A percentile compares a stretch with the other conserved stretches of the same genome.
Evolutionary conservation across 2,113 vertebrate species (phyloP).

Genomic region (Corydoras sp.): DNA sequence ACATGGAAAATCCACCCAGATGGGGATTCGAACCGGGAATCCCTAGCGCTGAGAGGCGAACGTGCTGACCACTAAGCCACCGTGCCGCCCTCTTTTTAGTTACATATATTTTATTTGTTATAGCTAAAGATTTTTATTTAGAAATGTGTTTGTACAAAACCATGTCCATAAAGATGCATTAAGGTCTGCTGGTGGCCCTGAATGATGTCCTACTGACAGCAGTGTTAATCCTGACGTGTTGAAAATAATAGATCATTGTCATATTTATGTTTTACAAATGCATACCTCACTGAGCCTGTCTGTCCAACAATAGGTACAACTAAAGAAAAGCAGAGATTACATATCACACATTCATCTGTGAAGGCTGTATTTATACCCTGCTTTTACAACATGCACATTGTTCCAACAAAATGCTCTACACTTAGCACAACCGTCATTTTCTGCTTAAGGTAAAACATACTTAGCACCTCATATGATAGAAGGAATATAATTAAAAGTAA

Average conservation of each 20-base stretch:
- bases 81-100: too few relatives aligned
- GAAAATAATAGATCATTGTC: neutral
- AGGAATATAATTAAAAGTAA: too few relatives aligned
- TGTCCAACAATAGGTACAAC: neutral
- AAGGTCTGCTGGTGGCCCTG: neutral
- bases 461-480: too few relatives aligned
- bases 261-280: neutral
- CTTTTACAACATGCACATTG: neutral
- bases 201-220: neutral
- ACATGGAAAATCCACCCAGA: too few relatives aligned
- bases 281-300: neutral
- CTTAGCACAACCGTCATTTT: too few relatives aligned
- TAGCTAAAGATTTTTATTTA: too few relatives aligned
- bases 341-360: neutral
- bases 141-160: too few relatives aligned
- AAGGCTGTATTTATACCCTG: neutral
- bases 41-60: too few relatives aligned
- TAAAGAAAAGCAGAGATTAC: neutral
- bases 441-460: too few relatives aligned
- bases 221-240: constrained; percentile 1
- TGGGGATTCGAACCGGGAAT: too few relatives aligned
- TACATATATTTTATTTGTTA: too few relatives aligned
- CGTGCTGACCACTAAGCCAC: too few relatives aligned
- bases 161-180: neutral
- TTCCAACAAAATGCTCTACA: neutral